Evolutionary conservation across 1,140 invertebrate genomes (phyloP), one percentile per base, ranked within the genome.

Genomic region (Diachasma alloeum): DNA sequence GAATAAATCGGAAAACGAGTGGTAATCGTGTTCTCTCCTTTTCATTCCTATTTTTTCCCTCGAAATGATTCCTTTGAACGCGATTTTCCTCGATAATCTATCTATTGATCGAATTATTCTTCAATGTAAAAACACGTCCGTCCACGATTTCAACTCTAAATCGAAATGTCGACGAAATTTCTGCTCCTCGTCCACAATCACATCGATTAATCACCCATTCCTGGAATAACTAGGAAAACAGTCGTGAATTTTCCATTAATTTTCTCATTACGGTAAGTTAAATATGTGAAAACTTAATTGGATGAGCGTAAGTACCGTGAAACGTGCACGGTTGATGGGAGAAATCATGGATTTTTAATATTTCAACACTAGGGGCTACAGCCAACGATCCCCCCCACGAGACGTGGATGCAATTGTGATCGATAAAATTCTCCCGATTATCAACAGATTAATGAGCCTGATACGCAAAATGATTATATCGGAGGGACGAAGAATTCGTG

Each of bases 231-330:
- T 53, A n/a, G 48, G 19, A 72, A 74, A 63, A 70, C 26, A 59
- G 77, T 10, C 70, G 74, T 75, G 69, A 72, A 75, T 75, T 75
- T 42, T 72, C 17, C 19, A 44, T 13, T 72, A 39, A 11, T 63
- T 37, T 77, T 79, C 10, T 75, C 73, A 75, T 74, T 76, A 63
- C 36, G 46, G 63, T 78, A 72, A 68, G 67, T 77, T 80, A 86
- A 87, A 87, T 86, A 81, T 87, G 86, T 86, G 72, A 86, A 78
- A 87, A 87, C 86, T 87, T 87, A 87, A 87, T 87, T 83, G 84
- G 83, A 84, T 84, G 80, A 81, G 78, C 79, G 80, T 76, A 77
- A 76, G 74, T 80, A 79, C 79, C 79, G 80, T 78, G 74, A 78
- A 53, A 82, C 39, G 44, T 75, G 63, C 53, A 74, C 72, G 72